Evolutionary conservation across 1,140 invertebrate genomes (phyloP), one percentile per base, ranked within the genome.

Genomic region (Philaenus spumarius): DNA sequence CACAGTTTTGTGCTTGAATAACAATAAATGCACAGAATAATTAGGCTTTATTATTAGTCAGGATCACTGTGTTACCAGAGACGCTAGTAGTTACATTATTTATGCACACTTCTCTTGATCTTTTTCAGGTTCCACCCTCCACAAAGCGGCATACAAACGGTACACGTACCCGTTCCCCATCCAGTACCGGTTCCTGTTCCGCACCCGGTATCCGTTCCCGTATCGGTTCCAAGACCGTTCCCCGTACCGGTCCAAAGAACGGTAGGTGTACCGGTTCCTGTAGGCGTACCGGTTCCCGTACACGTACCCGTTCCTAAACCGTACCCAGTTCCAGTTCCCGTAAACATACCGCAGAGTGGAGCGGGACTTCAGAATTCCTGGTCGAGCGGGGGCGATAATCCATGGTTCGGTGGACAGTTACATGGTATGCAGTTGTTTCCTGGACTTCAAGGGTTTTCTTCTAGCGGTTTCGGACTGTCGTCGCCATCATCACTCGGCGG

Each of bases 261-360:
- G 26, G 66, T 71, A n/a, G 66, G 71, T 67, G 39, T 69, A 56
- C 75, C 68, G 67, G 43, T 69, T 58, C 75, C 68, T 55, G 73
- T 72, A 67, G 53, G 73, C 63, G 67, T 77, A 14, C 73, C 78
- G 58, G 71, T 83, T 4, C 80, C 82, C 48, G 78, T 55, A 17
- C 17, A 43, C n/a, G 52, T 55, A n/a, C 37, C 52, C 2, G 52
- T 55, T 3, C 52, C 52, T 37, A 55, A 19, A 26, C 52, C 52
- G 2, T 55, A 79, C 58, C 77, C 78, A 30, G 77, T 81, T n/a
- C 80, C 80, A n/a, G 75, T 82, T 17, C 67, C 68, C 30, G 61
- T 78, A 11, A 67, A 71, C 42, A 62, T 67, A 2, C 70, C 71
- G 26, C 61, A 68, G 26, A 30, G 9, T 30, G 3, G 3, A 9